phyloP scores from a whole-genome alignment of 2,888 invertebrate species.

The Acronicta alni region DNA sequence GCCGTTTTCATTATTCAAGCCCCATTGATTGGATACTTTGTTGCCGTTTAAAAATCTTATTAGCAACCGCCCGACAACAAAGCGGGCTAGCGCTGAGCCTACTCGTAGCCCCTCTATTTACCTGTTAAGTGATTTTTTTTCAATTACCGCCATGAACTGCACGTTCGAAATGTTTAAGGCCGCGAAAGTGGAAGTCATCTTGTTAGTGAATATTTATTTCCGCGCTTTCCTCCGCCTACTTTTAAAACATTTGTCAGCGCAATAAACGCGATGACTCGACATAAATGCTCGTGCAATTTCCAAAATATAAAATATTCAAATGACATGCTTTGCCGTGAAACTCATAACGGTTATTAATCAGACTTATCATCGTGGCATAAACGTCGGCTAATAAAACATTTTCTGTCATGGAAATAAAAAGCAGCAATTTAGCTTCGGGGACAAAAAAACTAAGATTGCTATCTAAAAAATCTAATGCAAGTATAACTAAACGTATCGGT shows the following conservation, averaged over 20 bases:
- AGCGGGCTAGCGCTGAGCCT: conserved; percentile 71
- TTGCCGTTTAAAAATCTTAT: conserved; percentile 89
- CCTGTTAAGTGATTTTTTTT: conserved; percentile 88
- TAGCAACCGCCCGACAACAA: conserved; percentile 86
- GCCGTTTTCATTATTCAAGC: conserved; percentile 89
- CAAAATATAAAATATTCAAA: conserved; percentile 32
- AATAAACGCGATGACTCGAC: conserved; percentile 71
- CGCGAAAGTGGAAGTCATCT: conserved; percentile 86
- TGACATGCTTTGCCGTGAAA: conserved; percentile 35
- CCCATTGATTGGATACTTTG: conserved; percentile 89
- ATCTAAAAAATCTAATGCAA: conserved; percentile 49
- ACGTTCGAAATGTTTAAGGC: conserved; percentile 71
- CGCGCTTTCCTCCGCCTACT: conserved; percentile 64
- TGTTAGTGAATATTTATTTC: conserved; percentile 83
- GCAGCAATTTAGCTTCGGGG: not conserved
- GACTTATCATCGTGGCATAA: conserved; percentile 25
- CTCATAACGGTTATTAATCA: conserved; percentile 37
- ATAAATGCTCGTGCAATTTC: conserved; percentile 49
- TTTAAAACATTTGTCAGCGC: conserved; percentile 70
- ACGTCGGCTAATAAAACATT: conserved; percentile 4
- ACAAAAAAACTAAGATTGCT: conserved; percentile 24
- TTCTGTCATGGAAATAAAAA: not conserved
- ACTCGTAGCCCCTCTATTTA: conserved; percentile 76
- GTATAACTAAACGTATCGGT: conserved; percentile 62
- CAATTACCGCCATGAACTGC: conserved; percentile 86